Evolutionary conservation across 2,113 vertebrate genomes (phyloP), one percentile per base, ranked within the genome.

Genomic region (Chloropsis cyanopogon): DNA sequence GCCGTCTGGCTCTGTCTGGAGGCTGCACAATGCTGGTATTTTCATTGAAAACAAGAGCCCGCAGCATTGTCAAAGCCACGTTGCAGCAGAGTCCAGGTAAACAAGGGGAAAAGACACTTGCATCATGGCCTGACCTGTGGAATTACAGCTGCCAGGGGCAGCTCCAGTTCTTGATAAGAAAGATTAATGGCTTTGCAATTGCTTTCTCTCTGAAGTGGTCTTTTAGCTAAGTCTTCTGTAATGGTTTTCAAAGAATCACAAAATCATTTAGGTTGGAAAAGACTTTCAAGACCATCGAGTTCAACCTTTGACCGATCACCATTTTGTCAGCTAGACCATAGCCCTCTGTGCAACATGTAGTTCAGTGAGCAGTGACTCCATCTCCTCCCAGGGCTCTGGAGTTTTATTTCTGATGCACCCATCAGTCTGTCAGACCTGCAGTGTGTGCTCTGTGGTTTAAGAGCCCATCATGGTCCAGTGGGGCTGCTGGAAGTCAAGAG

Each of bases 21-120:
- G 82, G 90, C 93, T 84, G 90, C 60, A 92, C 94, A 96, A 44
- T 69, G 73, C 72, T 85, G 70, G 35, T 61, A 82, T 93, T 94
- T 89, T 79, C 72, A 26, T 14, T 86, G 82, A 83, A 33, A 61
- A 68, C 41, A n/a, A 75, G 88, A 80, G 83, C 78, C 86, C 54
- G 68, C 84, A 87, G 81, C 52, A 0, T 33, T 66, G 66, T 79
- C 49, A 75, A 66, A 95, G 70, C 80, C 71, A 63, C 2, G 1
- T 81, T 93, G 88, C 92, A 73, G 8, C 44, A 60, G 57, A 70
- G 64, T 7, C 68, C 93, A 93, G 91, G 87, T 95, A 87, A 86
- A 93, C 69, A 91, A 86, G 83, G 39, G 37, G 64, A 54, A 71
- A 66, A 73, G 59, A 26, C n/a, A 14, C 37, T 60, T 1, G 0